Percentiles rank a stretch among this genome's conserved stretches.
Conservation (phyloP, 2,888 invertebrate genomes). For the Nomada goodeniana region DNA sequence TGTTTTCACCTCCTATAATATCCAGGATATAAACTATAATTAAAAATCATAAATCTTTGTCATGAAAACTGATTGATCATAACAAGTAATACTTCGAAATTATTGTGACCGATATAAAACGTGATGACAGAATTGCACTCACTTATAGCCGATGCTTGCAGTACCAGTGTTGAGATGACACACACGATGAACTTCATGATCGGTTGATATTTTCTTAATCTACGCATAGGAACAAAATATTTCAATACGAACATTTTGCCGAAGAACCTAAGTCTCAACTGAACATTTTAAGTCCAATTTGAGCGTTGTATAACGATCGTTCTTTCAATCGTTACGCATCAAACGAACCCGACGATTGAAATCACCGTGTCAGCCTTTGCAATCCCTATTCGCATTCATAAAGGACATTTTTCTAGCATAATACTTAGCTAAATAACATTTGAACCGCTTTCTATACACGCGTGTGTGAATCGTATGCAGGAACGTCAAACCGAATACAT, state of each 20-base stretch:
- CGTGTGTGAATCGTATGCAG: not conserved
- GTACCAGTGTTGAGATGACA: slow-evolving; percentile 73
- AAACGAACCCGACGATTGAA: slow-evolving; percentile 36
- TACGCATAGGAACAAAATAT: slow-evolving; percentile 29
- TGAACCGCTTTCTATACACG: slow-evolving; percentile 6
- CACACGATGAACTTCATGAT: slow-evolving; percentile 77
- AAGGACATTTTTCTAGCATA: slow-evolving; percentile 8
- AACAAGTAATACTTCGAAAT: slow-evolving; percentile 32
- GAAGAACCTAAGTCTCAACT: not conserved
- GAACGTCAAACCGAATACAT: not conserved
- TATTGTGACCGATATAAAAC: slow-evolving; percentile 39
- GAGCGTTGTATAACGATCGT: slow-evolving; percentile 6
- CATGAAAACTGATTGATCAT: slow-evolving; percentile 27
- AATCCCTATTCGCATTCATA: slow-evolving; percentile 26
- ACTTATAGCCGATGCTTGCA: slow-evolving; percentile 79
- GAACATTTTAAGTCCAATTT: not conserved
- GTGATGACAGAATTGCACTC: slow-evolving; percentile 68
- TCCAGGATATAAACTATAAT: slow-evolving; percentile 78
- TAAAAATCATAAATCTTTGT: slow-evolving; percentile 65
- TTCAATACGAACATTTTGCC: not conserved
- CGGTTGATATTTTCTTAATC: slow-evolving; percentile 42
- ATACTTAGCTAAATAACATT: not conserved
- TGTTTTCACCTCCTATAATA: slow-evolving; percentile 75
- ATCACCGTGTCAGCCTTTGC: slow-evolving; percentile 16
- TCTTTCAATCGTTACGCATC: slow-evolving; percentile 30